A percentile compares a stretch with the other conserved stretches of the same genome.
phyloP scores from a whole-genome alignment of 2,113 vertebrate species.

The Solea solea region DNA sequence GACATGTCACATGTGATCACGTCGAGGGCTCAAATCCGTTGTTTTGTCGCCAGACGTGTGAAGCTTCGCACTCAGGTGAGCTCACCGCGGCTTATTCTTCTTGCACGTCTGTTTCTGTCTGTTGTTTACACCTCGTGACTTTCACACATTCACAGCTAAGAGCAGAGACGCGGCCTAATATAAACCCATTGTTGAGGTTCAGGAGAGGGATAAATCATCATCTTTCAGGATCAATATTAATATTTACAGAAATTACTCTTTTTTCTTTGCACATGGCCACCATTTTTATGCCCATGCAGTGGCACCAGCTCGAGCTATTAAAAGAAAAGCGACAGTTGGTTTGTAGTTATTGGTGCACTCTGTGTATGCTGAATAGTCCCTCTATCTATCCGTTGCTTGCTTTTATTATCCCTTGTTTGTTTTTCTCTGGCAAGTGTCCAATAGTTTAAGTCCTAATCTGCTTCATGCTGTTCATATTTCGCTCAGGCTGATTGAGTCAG shows the following conservation, averaged over 20 bases:
- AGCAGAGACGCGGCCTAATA: constrained; percentile 55
- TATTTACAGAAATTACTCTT: constrained; percentile 30
- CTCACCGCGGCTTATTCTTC: constrained; percentile 20
- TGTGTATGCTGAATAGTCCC: constrained; percentile 59
- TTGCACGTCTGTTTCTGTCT: constrained; percentile 39
- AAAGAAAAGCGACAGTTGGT: constrained; percentile 71
- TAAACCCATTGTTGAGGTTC: constrained; percentile 48
- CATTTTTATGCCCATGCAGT: constrained; percentile 32
- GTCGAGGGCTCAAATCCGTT: constrained; percentile 17
- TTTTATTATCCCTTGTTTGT: constrained; percentile 55
- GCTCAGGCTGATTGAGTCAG: constrained; percentile 40
- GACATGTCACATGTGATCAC: constrained; percentile 13
- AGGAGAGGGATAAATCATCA: constrained; percentile 21
- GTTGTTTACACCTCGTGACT: constrained; percentile 59
- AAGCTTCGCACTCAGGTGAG: constrained; percentile 60
- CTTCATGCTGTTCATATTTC: constrained; percentile 65
- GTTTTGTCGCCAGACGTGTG: constrained; percentile 47
- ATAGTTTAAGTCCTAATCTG: constrained; percentile 67
- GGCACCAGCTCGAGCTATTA: constrained; percentile 56
- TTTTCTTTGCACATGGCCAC: constrained; percentile 22
- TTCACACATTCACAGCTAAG: constrained; percentile 37
- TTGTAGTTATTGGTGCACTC: constrained; percentile 67
- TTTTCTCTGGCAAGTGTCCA: constrained; percentile 46
- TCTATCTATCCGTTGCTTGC: constrained; percentile 62
- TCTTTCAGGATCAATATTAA: constrained; percentile 46